Percentiles rank a stretch among this genome's conserved stretches.
phyloP scores from a whole-genome alignment of 2,113 vertebrate genomes.

The Cyprinodon tularosa region DNA sequence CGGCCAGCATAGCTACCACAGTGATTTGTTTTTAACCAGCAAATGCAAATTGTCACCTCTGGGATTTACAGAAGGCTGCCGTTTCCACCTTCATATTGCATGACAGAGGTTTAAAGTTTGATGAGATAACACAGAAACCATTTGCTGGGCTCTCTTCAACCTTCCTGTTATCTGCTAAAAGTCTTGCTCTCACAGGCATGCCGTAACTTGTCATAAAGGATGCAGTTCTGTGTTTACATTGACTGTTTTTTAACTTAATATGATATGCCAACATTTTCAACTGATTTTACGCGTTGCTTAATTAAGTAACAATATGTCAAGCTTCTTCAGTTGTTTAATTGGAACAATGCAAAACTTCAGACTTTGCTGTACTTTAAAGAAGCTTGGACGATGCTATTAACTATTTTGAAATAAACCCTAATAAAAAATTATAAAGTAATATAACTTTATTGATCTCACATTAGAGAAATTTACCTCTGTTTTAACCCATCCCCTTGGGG shows the following conservation, averaged over 20 bases:
- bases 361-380: background rate
- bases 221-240: background rate
- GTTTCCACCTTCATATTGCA: background rate
- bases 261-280: background rate
- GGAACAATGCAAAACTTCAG: background rate
- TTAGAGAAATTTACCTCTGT: too few relatives aligned
- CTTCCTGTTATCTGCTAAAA: background rate
- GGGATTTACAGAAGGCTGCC: background rate
- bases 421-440: too few relatives aligned
- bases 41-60: background rate
- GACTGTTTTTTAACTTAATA: background rate
- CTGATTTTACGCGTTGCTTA: background rate
- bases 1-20: background rate
- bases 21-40: background rate
- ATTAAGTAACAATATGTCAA: background rate
- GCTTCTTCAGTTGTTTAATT: background rate
- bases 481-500: too few relatives aligned
- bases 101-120: background rate
- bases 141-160: background rate
- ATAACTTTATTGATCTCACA: too few relatives aligned
- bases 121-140: background rate
- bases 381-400: background rate
- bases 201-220: background rate
- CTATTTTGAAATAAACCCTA: background rate
- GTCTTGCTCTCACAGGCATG: background rate